Conservation (phyloP, 37 sponge, comb jelly and placozoan genomes). For the Crambe crambe region DNA sequence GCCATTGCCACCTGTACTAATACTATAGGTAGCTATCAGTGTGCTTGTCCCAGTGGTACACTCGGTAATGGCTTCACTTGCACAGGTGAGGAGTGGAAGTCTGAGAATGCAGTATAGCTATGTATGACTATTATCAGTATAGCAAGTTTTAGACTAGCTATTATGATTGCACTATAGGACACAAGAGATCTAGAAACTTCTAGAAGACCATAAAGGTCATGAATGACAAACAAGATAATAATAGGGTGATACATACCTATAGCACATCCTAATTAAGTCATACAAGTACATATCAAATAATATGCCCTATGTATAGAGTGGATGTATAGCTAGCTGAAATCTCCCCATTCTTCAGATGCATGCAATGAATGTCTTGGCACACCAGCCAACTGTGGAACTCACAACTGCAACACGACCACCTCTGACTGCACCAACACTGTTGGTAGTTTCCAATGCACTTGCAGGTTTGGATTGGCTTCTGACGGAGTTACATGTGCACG, state of each 20-base stretch:
- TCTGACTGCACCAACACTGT: slow-evolving; percentile 20
- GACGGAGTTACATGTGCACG: slow-evolving; percentile 14
- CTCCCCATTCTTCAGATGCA: slow-evolving; percentile 5
- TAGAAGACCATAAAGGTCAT: too few relatives aligned
- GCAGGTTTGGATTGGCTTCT: background rate
- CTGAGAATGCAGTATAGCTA: too few relatives aligned
- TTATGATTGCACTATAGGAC: too few relatives aligned
- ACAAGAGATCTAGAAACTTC: too few relatives aligned
- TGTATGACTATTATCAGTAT: too few relatives aligned
- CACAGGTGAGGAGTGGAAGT: slow-evolving; percentile 12
- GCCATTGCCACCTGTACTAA: slow-evolving; percentile 3
- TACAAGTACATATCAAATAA: background rate
- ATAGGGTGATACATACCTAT: too few relatives aligned
- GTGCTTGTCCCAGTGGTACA: background rate
- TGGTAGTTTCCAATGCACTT: slow-evolving; percentile 21
- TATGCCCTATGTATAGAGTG: background rate
- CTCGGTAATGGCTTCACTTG: slow-evolving; percentile 6
- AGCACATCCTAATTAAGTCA: too few relatives aligned
- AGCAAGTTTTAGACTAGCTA: too few relatives aligned
- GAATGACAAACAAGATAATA: too few relatives aligned
- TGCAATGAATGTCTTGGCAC: background rate
- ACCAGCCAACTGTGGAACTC: background rate
- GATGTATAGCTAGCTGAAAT: too few relatives aligned
- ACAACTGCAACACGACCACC: slow-evolving; percentile 11
- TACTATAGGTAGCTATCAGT: slow-evolving; percentile 9